These are phyloP conservation scores for Zootermopsis nevadensis DNA, from an alignment of 2,888 invertebrate species.

Conservation along the genomic window DNA sequence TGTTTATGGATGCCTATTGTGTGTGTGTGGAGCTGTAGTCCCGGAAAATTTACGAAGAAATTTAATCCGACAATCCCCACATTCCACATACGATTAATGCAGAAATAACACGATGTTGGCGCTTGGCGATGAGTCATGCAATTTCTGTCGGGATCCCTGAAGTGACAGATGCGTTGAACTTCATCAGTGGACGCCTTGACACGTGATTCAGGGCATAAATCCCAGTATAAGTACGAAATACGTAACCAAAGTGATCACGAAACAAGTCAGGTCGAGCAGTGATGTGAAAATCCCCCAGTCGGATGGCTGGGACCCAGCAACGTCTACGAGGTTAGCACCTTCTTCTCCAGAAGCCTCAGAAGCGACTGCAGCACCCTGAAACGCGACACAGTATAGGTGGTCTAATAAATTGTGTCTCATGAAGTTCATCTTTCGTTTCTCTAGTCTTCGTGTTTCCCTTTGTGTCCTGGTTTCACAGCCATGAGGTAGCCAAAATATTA, in stretches of 20 bases:
- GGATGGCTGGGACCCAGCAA: not conserved
- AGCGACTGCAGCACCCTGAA: not conserved
- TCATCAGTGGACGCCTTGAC: no score
- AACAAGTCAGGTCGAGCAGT: not conserved
- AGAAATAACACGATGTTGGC: no score
- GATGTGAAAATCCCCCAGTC: not conserved
- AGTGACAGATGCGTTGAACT: no score
- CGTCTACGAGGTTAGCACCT: not conserved
- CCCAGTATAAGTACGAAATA: not conserved
- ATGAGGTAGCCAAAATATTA: no score
- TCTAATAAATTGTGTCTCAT: not conserved
- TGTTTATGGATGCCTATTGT: no score
- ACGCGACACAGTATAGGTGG: not conserved
- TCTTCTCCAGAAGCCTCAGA: not conserved
- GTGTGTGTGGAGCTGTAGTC: no score
- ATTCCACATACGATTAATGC: no score
- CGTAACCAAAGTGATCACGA: not conserved
- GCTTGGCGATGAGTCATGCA: no score
- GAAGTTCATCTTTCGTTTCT: not conserved
- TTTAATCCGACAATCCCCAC: no score
- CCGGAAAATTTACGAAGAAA: no score
- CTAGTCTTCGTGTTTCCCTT: not conserved
- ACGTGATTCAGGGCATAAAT: not conserved
- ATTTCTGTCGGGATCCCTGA: no score
- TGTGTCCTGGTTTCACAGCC: no score